phyloP scores from a whole-genome alignment of 2,888 invertebrate genomes.

The Epirrhoe tristata region DNA sequence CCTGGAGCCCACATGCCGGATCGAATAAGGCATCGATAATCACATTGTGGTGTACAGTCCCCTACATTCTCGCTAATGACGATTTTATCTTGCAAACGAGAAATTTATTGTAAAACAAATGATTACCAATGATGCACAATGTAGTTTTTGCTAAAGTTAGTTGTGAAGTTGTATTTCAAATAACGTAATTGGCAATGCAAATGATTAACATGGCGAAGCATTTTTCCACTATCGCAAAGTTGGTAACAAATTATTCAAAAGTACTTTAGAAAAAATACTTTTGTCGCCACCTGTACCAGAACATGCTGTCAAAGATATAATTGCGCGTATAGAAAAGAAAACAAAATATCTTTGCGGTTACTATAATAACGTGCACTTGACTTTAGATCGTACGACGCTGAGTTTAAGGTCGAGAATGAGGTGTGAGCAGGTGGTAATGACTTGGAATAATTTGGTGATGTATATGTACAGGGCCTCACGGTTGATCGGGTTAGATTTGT shows the following conservation, averaged over 20 bases:
- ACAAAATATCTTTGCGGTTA: constrained; percentile 61
- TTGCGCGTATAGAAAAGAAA: constrained; percentile 78
- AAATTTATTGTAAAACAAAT: constrained; percentile 18
- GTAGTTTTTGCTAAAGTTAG: constrained; percentile 1
- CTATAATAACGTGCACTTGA: constrained; percentile 35
- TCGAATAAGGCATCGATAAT: constrained; percentile 82
- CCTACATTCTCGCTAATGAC: constrained; percentile 52
- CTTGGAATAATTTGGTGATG: constrained; percentile 58
- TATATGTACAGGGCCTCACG: constrained; percentile 69
- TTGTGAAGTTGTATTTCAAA: background rate
- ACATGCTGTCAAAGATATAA: constrained; percentile 81
- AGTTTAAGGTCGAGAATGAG: constrained; percentile 43
- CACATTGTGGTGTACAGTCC: constrained; percentile 57
- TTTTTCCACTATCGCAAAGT: constrained; percentile 3
- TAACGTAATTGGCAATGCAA: background rate
- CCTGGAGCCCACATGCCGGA: constrained; percentile 82
- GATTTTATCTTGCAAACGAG: constrained; percentile 53
- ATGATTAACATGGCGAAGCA: constrained; percentile 6
- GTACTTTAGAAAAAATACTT: constrained; percentile 48
- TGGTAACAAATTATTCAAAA: constrained; percentile 22
- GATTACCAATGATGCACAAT: constrained; percentile 1
- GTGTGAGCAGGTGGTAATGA: constrained; percentile 47
- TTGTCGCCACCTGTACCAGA: constrained; percentile 68
- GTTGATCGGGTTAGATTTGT: constrained; percentile 79
- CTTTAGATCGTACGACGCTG: constrained; percentile 49